Conservation (phyloP, 2,113 vertebrate genomes). For the Neogale vison region DNA sequence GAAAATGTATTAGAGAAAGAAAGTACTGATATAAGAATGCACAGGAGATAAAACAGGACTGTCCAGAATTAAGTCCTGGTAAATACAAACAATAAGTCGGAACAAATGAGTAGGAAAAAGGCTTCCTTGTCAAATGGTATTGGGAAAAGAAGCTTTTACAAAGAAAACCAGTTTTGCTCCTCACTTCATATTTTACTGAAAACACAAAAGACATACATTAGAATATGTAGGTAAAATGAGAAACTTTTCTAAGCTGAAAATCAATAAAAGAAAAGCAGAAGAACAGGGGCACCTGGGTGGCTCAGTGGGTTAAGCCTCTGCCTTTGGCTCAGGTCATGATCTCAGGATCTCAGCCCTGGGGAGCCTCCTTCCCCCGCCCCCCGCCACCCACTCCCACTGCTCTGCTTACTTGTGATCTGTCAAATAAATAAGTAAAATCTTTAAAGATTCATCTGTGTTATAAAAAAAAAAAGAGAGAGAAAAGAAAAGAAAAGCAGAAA, state of each 20-base stretch:
- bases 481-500: neutral
- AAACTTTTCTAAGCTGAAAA: slow-evolving; percentile 8
- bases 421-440: too few relatives aligned
- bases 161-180: neutral
- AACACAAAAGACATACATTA: slow-evolving; percentile 7
- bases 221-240: neutral
- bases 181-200: slow-evolving; percentile 20
- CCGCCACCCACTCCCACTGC: too few relatives aligned
- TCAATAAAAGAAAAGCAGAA: slow-evolving; percentile 3
- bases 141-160: slow-evolving; percentile 17
- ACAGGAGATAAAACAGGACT: neutral
- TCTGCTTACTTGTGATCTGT: too few relatives aligned
- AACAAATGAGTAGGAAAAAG: neutral
- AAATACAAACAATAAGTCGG: neutral
- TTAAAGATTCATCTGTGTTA: too few relatives aligned
- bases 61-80: neutral
- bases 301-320: too few relatives aligned
- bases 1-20: slow-evolving; percentile 30
- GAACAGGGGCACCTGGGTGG: neutral
- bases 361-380: too few relatives aligned
- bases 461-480: neutral
- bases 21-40: neutral
- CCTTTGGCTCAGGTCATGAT: too few relatives aligned
- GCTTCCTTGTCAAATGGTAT: neutral
- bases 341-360: too few relatives aligned